phyloP scores from a whole-genome alignment of 2,888 invertebrate species.

The Idaea dimidiata region DNA sequence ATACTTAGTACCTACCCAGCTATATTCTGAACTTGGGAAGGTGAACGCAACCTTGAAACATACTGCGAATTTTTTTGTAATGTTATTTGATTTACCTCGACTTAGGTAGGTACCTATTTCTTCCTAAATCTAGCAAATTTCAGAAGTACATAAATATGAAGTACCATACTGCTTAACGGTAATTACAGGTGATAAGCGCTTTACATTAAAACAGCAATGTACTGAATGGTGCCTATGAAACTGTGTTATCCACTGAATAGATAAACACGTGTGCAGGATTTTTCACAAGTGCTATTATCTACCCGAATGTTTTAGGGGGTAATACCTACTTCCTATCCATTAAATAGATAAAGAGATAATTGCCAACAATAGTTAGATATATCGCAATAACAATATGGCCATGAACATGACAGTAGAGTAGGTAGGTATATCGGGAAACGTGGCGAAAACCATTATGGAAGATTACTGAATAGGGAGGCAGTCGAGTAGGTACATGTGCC shows the following conservation, averaged over 20 bases:
- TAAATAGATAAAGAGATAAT: not conserved
- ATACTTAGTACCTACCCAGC: conserved; percentile 13
- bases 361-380: not conserved
- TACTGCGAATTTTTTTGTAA: not conserved
- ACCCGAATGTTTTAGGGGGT: no score
- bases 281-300: no score
- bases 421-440: conserved; percentile 32
- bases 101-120: not conserved
- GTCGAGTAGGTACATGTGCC: conserved; percentile 48
- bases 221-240: not conserved
- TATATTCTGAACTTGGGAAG: conserved; percentile 10
- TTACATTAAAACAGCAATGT: no score
- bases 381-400: not conserved
- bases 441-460: conserved; percentile 51
- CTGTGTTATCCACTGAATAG: not conserved
- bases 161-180: no score
- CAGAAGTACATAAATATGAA: no score
- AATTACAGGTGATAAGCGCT: no score
- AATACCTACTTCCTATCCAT: no score
- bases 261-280: not conserved
- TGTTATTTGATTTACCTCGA: not conserved
- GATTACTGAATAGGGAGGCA: conserved; percentile 45
- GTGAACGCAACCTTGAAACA: conserved; percentile 2
- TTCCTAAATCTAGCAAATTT: not conserved
- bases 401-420: not conserved